Evolutionary conservation across 2,113 vertebrate species (phyloP), one percentile per base, ranked within the genome.

Genomic region (Equus przewalskii): DNA sequence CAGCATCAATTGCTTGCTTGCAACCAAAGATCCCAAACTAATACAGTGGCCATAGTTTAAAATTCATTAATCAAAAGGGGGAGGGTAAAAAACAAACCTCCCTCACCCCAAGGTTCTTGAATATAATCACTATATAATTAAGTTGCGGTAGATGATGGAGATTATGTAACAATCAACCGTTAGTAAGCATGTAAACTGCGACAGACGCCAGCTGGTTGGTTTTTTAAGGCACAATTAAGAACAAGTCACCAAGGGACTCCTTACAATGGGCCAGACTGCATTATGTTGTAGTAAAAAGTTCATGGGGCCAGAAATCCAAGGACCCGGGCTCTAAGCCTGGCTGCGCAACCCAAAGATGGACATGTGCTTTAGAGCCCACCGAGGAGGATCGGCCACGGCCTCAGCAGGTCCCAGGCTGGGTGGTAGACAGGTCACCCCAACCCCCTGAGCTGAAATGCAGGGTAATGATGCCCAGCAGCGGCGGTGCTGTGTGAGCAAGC

Each of bases 361-460:
- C 10, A 1, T 21, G 7, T 3, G 10, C 19, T 30, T 3, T 18
- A 6, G 5, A 60, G 69, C 36, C 49, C 5, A 78, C 7, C 7
- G 0, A 2, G 0, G 0, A 56, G 19, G 14, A 12, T n/a, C 0
- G 0, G 49, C 33, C 30, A 65, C 3, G 3, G 36, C 36, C 46
- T n/a, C n/a, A 15, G n/a, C 73, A 69, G 62, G 82, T 28, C 54
- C 65, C 15, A 7, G 26, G 22, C 11, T 54, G n/a, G 49, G n/a
- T 12, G 0, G 3, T 1, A 21, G 51, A 10, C 30, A 10, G 22
- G 60, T 26, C 1, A n/a, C 73, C 22, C 54, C 67, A 73, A 3
- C 24, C 64, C 54, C 41, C 9, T 7, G 15, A 67, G 13, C 64
- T 46, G 0, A 8, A 4, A 54, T 0, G 0, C 0, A 0, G 79